A percentile compares a stretch with the other conserved stretches of the same genome.
These are phyloP conservation scores for Antechinus stuartii DNA, from an alignment of 2,113 vertebrate genomes.

Conservation along the genomic window DNA sequence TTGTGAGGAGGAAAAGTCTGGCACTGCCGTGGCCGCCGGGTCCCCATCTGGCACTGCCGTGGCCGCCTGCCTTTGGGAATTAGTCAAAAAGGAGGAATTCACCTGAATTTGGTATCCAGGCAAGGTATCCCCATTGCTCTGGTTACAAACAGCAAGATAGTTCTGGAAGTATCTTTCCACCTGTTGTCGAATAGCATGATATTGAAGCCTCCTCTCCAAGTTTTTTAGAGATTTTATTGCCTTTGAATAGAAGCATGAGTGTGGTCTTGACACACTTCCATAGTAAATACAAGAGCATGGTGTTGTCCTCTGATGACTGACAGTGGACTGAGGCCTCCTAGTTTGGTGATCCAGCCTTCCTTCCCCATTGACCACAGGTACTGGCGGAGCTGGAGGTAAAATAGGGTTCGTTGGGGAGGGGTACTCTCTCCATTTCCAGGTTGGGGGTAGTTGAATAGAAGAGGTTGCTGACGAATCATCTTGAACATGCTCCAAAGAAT, in stretches of 20 bases:
- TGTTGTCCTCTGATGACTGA: background rate
- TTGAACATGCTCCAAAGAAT: background rate
- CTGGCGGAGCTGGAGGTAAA: background rate
- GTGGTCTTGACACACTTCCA: background rate
- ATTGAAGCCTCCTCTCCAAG: background rate
- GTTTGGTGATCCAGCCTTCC: too few relatives aligned
- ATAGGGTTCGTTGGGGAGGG: background rate
- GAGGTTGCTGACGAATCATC: fast-evolving
- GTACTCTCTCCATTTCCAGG: background rate
- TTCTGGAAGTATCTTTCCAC: background rate
- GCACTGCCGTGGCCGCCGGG: too few relatives aligned
- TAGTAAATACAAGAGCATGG: background rate
- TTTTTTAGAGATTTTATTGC: background rate
- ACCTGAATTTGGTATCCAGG: background rate
- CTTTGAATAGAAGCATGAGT: background rate
- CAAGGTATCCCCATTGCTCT: background rate
- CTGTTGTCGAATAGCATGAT: background rate
- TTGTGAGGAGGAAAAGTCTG: too few relatives aligned
- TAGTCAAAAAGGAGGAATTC: background rate
- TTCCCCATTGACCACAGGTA: too few relatives aligned
- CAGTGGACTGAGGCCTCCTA: background rate
- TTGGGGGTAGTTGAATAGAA: background rate
- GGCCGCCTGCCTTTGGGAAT: background rate
- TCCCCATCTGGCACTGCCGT: too few relatives aligned
- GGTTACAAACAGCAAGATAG: too few relatives aligned